Base-by-base conservation (phyloP, 2,797 vertebrate species). In the Heliangelus exortis region DNA sequence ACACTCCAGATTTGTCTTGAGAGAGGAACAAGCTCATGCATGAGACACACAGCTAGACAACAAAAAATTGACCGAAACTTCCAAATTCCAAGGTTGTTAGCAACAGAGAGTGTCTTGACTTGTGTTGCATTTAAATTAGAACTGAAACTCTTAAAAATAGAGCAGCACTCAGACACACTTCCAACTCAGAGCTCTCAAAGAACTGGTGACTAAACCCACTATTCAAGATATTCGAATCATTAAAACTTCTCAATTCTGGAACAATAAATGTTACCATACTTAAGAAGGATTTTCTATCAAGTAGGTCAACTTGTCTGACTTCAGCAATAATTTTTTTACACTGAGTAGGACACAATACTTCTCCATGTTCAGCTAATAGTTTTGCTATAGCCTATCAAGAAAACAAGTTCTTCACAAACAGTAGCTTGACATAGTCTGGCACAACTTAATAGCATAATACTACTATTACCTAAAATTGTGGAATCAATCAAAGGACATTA, bases 71-170 rank as follows among this genome's bases (percentile, higher is more conserved):
- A 79, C 48, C 2, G 1, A 59, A 84, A 74, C 39, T n/a, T 62
- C 67, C 81, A 47, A 2, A 43, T 89, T 84, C 78, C 41, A 47
- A 89, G 34, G 57, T 10, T 47, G 51, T 47, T 61, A 76, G 78
- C 92, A 67, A 87, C 81, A 82, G 39, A 90, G 61, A 90, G 61
- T 9, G 41, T 10, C 89, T 65, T 83, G 57, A 87, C 84, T 81
- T 89, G 79, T 31, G n/a, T 62, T 66, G 79, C 87, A 92, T 92
- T 96, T 79, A 65, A 91, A 87, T 91, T 75, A 89, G 76, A 95
- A 73, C 0, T 55, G 28, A 84, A 93, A 50, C 63, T 50, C 67
- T 89, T 28, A 84, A 89, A 92, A 93, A 78, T 4, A 91, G 73
- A 93, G 71, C 83, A 76, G 77, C 55, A 45, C 55, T 96, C 80